Evolutionary conservation across 2,113 vertebrate species (phyloP), one percentile per base, ranked within the genome.

Genomic region (Platycercus adscitus): DNA sequence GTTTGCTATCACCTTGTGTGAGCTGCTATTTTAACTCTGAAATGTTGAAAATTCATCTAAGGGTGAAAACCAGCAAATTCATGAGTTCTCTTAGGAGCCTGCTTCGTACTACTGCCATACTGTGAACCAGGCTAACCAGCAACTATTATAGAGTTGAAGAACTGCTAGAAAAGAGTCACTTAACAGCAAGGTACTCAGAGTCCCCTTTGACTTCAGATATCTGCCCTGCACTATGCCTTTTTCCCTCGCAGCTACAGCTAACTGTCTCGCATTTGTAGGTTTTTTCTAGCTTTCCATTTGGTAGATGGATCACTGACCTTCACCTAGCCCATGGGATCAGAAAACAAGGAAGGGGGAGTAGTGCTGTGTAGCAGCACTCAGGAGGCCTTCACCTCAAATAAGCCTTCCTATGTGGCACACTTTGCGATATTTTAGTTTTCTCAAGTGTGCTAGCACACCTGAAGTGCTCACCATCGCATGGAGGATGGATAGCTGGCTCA

Each of bases 51-150:
- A 76, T 44, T 56, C 60, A 60, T 85, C 17, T 3, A 25, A 89
- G 4, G 19, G 21, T 41, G 52, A 95, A 87, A 81, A 7, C 2
- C 10, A 61, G 25, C 15, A 39, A 37, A 11, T 2, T 39, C 25
- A 0, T 2, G 25, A 13, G n/a, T 39, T 76, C 26, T 78, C 8
- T 29, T 23, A 6, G 2, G 25, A 64, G 28, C 33, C 23, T 12
- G 0, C 8, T 29, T 71, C 44, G 7, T 5, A 5, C 6, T 33
- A 16, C 46, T 13, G 60, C 46, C 58, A 0, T 21, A 29, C 41
- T 23, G 3, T 7, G 43, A 66, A 10, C 4, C 33, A 17, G 28
- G 13, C 17, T 64, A 43, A 49, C 2, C 46, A 64, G 55, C 41
- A 64, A 26, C 6, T 88, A 1, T 7, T 37, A 21, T 0, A 35